These are phyloP conservation scores for Suricata suricatta DNA, from an alignment of 2,113 vertebrate genomes.

Conservation along the genomic window DNA sequence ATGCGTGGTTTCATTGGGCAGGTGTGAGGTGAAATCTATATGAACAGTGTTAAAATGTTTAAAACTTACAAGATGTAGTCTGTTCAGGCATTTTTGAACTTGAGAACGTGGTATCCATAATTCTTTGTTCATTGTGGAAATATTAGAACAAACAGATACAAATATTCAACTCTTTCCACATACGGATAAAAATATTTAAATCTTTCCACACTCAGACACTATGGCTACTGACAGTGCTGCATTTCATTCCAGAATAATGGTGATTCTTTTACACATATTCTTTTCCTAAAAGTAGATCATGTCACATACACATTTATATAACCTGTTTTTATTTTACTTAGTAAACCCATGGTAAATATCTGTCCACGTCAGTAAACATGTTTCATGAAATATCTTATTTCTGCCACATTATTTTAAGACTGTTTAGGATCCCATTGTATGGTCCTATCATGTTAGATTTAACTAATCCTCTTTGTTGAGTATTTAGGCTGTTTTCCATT, in stretches of 20 bases:
- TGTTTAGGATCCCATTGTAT: neutral
- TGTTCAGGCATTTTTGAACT: neutral
- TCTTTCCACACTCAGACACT: neutral
- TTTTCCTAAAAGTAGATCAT: neutral
- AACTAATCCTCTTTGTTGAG: neutral
- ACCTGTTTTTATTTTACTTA: neutral
- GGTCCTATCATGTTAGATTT: neutral
- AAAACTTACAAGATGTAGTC: neutral
- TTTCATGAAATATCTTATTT: neutral
- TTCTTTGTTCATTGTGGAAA: neutral
- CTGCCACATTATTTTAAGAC: neutral
- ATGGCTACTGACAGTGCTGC: neutral
- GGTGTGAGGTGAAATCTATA: neutral
- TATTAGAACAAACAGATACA: neutral
- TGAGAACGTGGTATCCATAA: neutral
- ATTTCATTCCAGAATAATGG: neutral
- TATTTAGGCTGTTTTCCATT: neutral
- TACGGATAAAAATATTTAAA: neutral
- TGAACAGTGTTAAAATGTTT: neutral
- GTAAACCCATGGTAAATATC: neutral
- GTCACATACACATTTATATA: neutral
- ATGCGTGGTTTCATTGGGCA: neutral
- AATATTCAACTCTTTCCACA: neutral
- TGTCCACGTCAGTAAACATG: neutral
- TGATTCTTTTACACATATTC: neutral